Percentiles rank a stretch among this genome's conserved stretches.
These are phyloP conservation scores for Willowsia nigromaculata DNA, from an alignment of 2,888 invertebrate genomes.

Conservation along the genomic window DNA sequence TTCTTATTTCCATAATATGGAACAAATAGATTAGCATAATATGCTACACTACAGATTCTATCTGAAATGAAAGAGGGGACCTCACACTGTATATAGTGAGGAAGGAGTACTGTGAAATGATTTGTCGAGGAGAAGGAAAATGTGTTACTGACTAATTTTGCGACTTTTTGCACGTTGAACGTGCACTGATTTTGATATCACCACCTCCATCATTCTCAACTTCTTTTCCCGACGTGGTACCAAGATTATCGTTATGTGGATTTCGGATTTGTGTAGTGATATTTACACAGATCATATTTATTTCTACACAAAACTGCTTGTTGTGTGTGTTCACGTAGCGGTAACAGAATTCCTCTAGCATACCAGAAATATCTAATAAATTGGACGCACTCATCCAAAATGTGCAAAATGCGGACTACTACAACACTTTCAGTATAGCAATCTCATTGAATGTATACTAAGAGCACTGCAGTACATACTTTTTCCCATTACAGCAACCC, in stretches of 20 bases:
- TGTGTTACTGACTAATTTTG: slow-evolving; percentile 37
- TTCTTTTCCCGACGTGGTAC: not conserved
- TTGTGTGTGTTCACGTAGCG: not conserved
- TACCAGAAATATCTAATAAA: slow-evolving; percentile 23
- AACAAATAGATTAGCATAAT: too few relatives aligned
- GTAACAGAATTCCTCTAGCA: not conserved
- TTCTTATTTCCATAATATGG: too few relatives aligned
- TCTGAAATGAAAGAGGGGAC: too few relatives aligned
- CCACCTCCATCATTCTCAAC: not conserved
- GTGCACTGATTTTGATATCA: slow-evolving; percentile 52
- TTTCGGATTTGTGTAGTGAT: not conserved
- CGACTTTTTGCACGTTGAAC: slow-evolving; percentile 54
- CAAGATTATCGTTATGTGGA: not conserved
- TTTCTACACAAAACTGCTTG: not conserved
- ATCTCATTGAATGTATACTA: not conserved
- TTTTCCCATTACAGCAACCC: not conserved
- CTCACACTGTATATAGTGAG: too few relatives aligned
- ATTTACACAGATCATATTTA: not conserved
- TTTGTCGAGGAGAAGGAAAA: not conserved
- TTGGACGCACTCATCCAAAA: slow-evolving; percentile 23
- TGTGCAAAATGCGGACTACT: not conserved
- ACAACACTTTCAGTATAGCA: not conserved
- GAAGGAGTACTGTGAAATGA: slow-evolving; percentile 6
- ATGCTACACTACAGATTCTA: too few relatives aligned
- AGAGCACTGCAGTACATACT: not conserved